Conservation (phyloP, 2,888 invertebrate species). For the Digitonthophagus gazella region DNA sequence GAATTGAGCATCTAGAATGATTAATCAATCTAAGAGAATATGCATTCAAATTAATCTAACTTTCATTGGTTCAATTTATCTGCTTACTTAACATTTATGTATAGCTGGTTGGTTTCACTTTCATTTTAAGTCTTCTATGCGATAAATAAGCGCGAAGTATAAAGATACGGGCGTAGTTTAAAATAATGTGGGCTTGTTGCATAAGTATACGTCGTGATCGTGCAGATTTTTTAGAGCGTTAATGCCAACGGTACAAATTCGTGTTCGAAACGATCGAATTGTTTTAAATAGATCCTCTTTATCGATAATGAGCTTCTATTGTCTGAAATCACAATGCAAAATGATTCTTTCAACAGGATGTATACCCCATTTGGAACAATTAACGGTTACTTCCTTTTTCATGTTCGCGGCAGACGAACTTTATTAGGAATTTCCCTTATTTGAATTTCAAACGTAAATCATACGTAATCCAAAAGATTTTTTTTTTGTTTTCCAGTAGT, state of each 20-base stretch:
- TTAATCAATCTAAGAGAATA: too few relatives aligned
- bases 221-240: neutral
- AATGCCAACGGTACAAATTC: conserved; percentile 10
- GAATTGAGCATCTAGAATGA: too few relatives aligned
- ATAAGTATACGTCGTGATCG: neutral
- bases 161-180: neutral
- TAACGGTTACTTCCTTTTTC: conserved; percentile 47
- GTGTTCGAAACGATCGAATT: conserved; percentile 18
- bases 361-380: conserved; percentile 53
- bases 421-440: neutral
- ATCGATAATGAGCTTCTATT: conserved; percentile 20
- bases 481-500: conserved; percentile 56
- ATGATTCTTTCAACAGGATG: conserved; percentile 24
- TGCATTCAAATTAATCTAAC: too few relatives aligned
- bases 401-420: neutral
- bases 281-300: conserved; percentile 22
- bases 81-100: neutral
- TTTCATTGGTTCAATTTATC: too few relatives aligned
- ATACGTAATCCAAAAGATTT: neutral
- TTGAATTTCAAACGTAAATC: too few relatives aligned
- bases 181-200: neutral
- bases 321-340: conserved; percentile 17
- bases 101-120: neutral
- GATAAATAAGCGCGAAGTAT: neutral
- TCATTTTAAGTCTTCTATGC: neutral